Evolutionary conservation across 2,888 invertebrate genomes (phyloP).

Genomic region (Smittia aterrima): DNA sequence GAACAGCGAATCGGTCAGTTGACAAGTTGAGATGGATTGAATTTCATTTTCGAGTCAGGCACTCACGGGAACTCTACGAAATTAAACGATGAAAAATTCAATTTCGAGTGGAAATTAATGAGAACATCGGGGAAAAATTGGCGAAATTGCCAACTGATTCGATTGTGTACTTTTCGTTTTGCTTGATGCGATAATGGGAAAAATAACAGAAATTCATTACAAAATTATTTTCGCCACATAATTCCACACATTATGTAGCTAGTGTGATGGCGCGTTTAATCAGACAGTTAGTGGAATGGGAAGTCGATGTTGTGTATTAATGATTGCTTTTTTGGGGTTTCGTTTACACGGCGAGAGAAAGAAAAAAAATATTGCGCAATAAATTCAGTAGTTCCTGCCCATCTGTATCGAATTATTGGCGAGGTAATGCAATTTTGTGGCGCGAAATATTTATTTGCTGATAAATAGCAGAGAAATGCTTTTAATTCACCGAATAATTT

Average conservation of each 20-base stretch:
- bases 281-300: background rate
- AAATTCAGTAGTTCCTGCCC: background rate
- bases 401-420: background rate
- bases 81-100: background rate
- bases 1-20: background rate
- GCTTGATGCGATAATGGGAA: slow-evolving; percentile 1
- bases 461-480: background rate
- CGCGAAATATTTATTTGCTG: background rate
- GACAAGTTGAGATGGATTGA: slow-evolving; percentile 3
- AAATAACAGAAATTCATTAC: slow-evolving; percentile 1
- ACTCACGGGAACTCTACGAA: too few relatives aligned
- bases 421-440: background rate
- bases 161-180: background rate
- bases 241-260: background rate
- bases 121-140: background rate
- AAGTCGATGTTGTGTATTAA: too few relatives aligned
- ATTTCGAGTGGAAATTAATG: slow-evolving; percentile 3
- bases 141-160: background rate
- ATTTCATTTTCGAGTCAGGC: background rate
- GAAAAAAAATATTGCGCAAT: background rate
- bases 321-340: background rate
- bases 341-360: background rate
- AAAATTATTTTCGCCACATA: slow-evolving; percentile 2
- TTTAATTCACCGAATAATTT: background rate
- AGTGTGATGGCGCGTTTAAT: background rate